Conservation (phyloP, 2,113 vertebrate genomes). For the Alouatta palliata region DNA sequence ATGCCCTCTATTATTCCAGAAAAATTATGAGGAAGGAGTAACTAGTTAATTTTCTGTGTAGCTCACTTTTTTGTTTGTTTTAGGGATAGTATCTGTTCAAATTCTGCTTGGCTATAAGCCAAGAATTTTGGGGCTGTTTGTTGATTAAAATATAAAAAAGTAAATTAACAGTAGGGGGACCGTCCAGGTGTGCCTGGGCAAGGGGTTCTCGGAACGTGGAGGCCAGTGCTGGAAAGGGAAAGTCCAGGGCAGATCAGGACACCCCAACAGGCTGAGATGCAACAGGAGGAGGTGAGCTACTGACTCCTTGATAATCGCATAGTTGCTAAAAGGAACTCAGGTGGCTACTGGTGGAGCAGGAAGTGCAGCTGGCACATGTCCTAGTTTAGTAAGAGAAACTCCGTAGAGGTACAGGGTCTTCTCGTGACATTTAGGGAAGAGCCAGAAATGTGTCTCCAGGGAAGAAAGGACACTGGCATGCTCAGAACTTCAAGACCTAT, state of each 20-base stretch:
- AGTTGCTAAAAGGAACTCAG: neutral
- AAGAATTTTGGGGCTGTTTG: neutral
- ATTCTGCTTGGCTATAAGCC: neutral
- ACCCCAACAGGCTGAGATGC: neutral
- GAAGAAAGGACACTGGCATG: neutral
- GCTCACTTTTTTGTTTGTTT: neutral
- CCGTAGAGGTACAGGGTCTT: too few species aligned
- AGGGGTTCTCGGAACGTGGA: neutral
- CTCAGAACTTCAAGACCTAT: neutral
- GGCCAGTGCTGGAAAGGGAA: neutral
- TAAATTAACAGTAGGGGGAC: neutral
- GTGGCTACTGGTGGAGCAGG: neutral
- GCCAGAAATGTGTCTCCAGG: neutral
- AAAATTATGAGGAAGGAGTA: neutral
- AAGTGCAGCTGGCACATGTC: neutral
- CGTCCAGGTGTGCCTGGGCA: neutral
- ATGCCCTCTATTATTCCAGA: neutral
- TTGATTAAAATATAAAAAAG: neutral
- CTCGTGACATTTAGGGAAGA: neutral
- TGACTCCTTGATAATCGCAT: neutral
- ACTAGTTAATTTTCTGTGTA: neutral
- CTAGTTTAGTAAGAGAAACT: neutral
- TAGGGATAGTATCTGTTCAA: neutral
- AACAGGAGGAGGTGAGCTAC: rapidly evolving
- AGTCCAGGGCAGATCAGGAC: rapidly evolving